Evolutionary conservation across 2,888 invertebrate genomes (phyloP).

Genomic region (Vandiemenella viatica): DNA sequence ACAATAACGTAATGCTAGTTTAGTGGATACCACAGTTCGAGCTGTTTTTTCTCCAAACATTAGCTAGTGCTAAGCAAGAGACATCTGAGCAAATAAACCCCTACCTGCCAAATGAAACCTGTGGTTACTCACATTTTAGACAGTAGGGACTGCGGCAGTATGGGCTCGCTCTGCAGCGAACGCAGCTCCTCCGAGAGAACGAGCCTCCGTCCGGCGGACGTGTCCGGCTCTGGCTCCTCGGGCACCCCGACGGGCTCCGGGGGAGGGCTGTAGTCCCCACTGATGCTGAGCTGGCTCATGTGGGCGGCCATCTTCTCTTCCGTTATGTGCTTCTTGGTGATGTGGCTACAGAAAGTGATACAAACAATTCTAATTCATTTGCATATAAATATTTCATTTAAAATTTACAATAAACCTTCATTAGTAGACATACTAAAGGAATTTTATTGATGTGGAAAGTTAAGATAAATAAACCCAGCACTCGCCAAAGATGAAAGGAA

Average conservation of each 20-base stretch:
- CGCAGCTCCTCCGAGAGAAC: conserved; percentile 56
- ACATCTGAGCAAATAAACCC: too few relatives aligned
- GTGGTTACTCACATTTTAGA: conserved; percentile 19
- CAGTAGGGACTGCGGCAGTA: conserved; percentile 50
- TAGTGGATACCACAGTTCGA: too few relatives aligned
- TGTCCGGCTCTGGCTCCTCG: conserved; percentile 6
- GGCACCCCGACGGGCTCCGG: not conserved
- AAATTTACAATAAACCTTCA: not conserved
- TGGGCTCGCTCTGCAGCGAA: conserved; percentile 44
- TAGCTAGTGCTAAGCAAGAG: too few relatives aligned
- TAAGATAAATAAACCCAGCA: too few relatives aligned
- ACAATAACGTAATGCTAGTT: too few relatives aligned
- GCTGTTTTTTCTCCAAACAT: too few relatives aligned
- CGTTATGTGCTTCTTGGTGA: conserved; percentile 56
- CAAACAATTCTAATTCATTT: not conserved
- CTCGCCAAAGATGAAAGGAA: too few relatives aligned
- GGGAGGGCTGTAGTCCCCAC: conserved; percentile 22
- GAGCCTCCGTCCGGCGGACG: conserved; percentile 26
- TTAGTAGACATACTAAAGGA: too few relatives aligned
- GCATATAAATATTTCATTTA: not conserved
- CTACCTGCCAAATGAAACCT: too few relatives aligned
- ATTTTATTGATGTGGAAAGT: too few relatives aligned
- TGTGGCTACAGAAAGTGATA: not conserved
- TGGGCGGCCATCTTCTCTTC: conserved; percentile 76
- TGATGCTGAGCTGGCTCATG: conserved; percentile 57